Evolutionary conservation across 2,797 vertebrate genomes (phyloP), one percentile per base, ranked within the genome.

Genomic region (Psittacula derbiana): DNA sequence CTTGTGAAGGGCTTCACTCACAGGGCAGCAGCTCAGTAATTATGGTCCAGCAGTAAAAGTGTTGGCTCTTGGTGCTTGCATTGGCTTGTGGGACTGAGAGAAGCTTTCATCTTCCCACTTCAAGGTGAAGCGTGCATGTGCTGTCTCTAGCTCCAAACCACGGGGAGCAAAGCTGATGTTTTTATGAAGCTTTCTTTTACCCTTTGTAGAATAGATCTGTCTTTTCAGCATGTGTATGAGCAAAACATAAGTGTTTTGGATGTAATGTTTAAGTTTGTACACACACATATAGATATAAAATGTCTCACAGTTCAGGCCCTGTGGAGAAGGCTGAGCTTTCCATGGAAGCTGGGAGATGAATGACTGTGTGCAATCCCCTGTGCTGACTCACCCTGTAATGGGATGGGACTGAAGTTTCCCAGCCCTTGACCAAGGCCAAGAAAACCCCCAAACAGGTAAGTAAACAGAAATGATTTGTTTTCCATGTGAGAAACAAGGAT

Each of bases 41-140:
- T 61, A 8, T 31, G 52, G 20, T 30, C 30, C 1, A 2, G 27
- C 73, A 74, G 65, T 21, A 60, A 78, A 86, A 67, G 14, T 21
- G 2, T 27, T 50, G 66, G 12, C 71, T 85, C 23, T 8, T 18
- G 3, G 21, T 41, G 27, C 46, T 84, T 7, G 0, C 2, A 0
- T 20, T 10, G 13, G 15, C 82, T 72, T 71, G 25, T 49, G 9
- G 66, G 38, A 11, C 62, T 66, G 36, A 40, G 36, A 87, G 53
- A 30, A 75, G 23, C 28, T 87, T 82, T 87, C 49, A n/a, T 31
- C 19, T 18, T 74, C 16, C 31, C 1, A 1, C 78, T 89, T 71
- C 78, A 87, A 67, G 65, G 60, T 46, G 12, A 38, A 50, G 10
- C 1, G 2, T 80, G 65, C 61, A 12, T 0, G 0, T 60, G 36